phyloP scores from a whole-genome alignment of 2,888 invertebrate genomes.

The Tetragonisca angustula region DNA sequence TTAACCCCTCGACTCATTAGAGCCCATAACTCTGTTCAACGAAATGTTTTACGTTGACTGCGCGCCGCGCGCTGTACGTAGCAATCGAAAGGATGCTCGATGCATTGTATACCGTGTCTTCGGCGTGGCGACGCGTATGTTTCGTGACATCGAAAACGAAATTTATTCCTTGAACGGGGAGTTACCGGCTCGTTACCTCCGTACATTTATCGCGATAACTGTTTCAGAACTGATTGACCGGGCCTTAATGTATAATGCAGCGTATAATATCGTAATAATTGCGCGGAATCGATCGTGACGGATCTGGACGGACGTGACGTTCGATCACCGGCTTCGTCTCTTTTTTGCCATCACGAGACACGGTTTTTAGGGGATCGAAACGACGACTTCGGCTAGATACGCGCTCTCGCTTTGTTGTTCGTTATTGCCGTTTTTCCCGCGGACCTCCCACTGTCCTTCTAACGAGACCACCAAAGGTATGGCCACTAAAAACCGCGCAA shows the following conservation, averaged over 20 bases:
- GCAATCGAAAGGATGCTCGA: conserved; percentile 13
- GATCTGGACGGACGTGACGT: conserved; percentile 15
- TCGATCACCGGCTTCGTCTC: not conserved
- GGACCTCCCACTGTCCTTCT: conserved; percentile 72
- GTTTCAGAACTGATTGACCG: conserved; percentile 20
- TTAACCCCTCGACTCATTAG: conserved; percentile 71
- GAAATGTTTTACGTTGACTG: conserved; percentile 53
- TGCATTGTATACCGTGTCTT: conserved; percentile 29
- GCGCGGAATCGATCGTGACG: conserved; percentile 4
- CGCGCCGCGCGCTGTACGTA: conserved; percentile 10
- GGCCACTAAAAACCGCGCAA: conserved; percentile 64
- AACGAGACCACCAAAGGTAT: conserved; percentile 73
- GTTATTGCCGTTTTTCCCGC: conserved; percentile 62
- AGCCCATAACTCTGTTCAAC: conserved; percentile 56
- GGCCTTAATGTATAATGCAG: conserved; percentile 25
- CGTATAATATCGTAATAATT: conserved; percentile 32
- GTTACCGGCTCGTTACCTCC: conserved; percentile 37
- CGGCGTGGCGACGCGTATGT: conserved; percentile 33
- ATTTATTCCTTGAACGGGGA: conserved; percentile 42
- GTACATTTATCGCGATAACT: conserved; percentile 48
- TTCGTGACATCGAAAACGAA: conserved; percentile 19
- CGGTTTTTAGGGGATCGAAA: conserved; percentile 34
- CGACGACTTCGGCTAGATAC: conserved; percentile 50
- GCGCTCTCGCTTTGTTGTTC: conserved; percentile 44
- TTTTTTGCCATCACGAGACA: not conserved